Percentiles rank a stretch among this genome's conserved stretches.
Evolutionary conservation across 2,113 vertebrate species (phyloP).

Genomic region (Danionella cerebrum): DNA sequence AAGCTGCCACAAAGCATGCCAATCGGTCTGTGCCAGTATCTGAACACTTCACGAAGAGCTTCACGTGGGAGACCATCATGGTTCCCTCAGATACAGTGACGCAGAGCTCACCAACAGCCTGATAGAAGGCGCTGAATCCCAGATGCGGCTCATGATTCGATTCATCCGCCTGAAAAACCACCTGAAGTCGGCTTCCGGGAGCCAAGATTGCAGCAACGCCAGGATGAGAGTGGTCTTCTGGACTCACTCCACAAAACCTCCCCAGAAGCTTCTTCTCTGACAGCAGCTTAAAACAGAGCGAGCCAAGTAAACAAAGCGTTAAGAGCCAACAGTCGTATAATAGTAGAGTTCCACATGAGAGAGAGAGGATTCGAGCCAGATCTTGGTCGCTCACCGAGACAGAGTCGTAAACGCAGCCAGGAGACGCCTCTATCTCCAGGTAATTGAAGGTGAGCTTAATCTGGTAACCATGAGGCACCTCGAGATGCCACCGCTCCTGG

Average conservation of each 20-base stretch:
- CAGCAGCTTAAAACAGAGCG: conserved; percentile 63
- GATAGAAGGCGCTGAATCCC: conserved; percentile 82
- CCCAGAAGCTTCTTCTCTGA: conserved; percentile 69
- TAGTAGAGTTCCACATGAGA: too few species aligned
- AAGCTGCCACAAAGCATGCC: too few species aligned
- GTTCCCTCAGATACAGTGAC: too few species aligned
- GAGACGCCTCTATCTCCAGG: conserved; percentile 81
- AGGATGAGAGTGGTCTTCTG: conserved; percentile 63
- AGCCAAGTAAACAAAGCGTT: neutral
- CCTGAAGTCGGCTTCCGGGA: conserved; percentile 70
- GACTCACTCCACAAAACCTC: conserved; percentile 77
- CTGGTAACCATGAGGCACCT: conserved; percentile 70
- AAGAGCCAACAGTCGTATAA: too few species aligned
- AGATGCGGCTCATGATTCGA: conserved; percentile 70
- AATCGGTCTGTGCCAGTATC: too few species aligned
- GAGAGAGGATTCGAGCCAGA: too few species aligned
- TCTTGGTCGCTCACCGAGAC: conserved; percentile 78
- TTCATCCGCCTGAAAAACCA: conserved; percentile 74
- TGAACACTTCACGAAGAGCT: too few species aligned
- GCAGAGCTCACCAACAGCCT: conserved; percentile 68
- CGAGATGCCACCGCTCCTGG: conserved; percentile 66
- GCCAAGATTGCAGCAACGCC: conserved; percentile 67
- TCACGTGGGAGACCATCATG: too few species aligned
- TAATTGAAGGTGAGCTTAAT: conserved; percentile 77
- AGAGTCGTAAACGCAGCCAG: conserved; percentile 76